Conservation (phyloP, 2,113 vertebrate genomes). For the Dipodomys merriami region DNA sequence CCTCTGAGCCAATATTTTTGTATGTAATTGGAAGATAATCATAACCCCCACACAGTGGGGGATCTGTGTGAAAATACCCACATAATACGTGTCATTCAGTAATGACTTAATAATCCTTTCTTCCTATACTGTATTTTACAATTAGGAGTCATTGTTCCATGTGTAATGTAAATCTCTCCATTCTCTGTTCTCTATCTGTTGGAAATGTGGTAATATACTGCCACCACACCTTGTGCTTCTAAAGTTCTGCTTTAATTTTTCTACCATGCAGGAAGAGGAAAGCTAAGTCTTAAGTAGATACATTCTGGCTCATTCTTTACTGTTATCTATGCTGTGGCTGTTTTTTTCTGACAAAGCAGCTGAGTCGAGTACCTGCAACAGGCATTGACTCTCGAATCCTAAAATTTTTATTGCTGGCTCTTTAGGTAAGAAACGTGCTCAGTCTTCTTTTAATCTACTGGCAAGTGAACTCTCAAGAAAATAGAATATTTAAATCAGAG, state of each 20-base stretch:
- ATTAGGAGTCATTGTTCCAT: background rate
- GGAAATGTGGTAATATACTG: background rate
- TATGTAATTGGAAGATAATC: background rate
- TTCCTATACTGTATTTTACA: background rate
- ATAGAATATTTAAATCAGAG: background rate
- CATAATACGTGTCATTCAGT: background rate
- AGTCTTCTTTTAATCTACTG: background rate
- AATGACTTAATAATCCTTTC: conserved; percentile 17
- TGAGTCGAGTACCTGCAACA: background rate
- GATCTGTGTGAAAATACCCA: conserved; percentile 36
- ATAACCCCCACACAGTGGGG: background rate
- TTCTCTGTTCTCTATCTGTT: background rate
- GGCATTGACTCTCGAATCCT: background rate
- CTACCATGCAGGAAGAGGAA: background rate
- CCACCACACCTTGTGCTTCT: background rate
- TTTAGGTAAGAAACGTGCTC: background rate
- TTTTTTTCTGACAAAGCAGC: background rate
- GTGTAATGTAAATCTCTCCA: background rate
- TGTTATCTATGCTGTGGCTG: background rate
- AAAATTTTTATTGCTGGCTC: background rate
- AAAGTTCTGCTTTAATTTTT: background rate
- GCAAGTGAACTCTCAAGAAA: background rate
- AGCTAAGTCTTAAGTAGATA: background rate
- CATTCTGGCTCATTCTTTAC: background rate
- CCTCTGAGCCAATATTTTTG: background rate